phyloP scores from a whole-genome alignment of 1,140 invertebrate species.

The Drosophila santomea region DNA sequence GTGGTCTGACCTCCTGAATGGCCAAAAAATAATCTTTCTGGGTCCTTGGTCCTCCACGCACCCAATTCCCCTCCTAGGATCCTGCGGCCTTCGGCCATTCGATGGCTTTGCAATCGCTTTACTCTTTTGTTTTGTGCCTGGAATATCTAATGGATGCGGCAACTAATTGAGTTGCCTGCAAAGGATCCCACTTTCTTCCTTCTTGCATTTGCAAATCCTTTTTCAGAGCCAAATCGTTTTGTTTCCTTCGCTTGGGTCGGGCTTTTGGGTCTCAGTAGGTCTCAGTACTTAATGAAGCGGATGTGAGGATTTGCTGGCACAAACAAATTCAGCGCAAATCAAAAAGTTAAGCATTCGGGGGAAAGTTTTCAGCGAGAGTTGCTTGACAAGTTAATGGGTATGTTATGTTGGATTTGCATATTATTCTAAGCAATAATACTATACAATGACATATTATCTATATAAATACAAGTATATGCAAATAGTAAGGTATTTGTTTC shows the following conservation, averaged over 20 bases:
- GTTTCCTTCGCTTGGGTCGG: background rate
- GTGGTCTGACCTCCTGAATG: constrained; percentile 45
- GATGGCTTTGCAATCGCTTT: constrained; percentile 79
- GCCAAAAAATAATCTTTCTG: constrained; percentile 58
- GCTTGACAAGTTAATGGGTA: background rate
- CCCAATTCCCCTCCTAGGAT: background rate
- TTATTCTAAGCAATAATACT: no score
- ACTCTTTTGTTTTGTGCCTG: constrained; percentile 67
- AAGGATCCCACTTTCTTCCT: constrained; percentile 26
- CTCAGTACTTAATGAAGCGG: constrained; percentile 48
- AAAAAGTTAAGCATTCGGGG: constrained; percentile 27
- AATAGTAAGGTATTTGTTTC: no score
- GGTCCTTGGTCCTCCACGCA: background rate
- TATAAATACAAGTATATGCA: no score
- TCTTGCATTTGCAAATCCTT: constrained; percentile 51
- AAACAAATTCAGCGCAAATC: constrained; percentile 37
- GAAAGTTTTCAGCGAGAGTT: background rate
- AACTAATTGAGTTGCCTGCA: constrained; percentile 75
- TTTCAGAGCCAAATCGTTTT: constrained; percentile 46
- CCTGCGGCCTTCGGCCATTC: constrained; percentile 71
- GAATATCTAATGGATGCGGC: constrained; percentile 79
- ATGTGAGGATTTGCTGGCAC: constrained; percentile 32
- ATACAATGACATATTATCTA: no score
- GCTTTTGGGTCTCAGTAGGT: background rate
- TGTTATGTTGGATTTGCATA: background rate